Conservation (phyloP, 2,888 invertebrate genomes). For the Polylopha cassiicola region DNA sequence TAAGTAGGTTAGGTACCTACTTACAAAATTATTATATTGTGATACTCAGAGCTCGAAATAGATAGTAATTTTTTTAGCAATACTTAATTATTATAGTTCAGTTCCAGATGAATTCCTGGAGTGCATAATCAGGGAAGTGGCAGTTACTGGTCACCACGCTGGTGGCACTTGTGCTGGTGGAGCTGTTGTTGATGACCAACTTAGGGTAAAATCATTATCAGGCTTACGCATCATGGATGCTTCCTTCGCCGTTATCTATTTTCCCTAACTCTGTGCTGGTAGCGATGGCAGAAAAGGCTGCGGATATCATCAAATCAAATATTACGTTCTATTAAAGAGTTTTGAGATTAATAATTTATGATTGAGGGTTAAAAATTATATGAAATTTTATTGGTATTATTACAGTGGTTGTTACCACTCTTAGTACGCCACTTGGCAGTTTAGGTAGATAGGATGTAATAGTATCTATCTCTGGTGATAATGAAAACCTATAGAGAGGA, state of each 20-base stretch:
- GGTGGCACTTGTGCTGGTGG: slow-evolving; percentile 89
- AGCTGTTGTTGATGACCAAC: slow-evolving; percentile 81
- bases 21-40: no score
- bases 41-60: no score
- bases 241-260: slow-evolving; percentile 86
- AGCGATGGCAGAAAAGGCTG: slow-evolving; percentile 81
- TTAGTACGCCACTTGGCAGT: no score
- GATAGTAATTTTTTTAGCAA: no score
- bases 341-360: no score
- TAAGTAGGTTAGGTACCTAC: no score
- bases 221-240: slow-evolving; percentile 86
- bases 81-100: no score
- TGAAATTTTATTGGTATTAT: not conserved
- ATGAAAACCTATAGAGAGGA: no score
- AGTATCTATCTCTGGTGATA: no score
- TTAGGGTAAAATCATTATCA: slow-evolving; percentile 80
- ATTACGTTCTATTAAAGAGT: not conserved
- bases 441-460: no score
- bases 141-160: slow-evolving; percentile 86
- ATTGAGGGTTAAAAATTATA: no score
- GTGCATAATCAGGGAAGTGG: slow-evolving; percentile 80
- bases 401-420: no score
- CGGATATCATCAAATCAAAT: slow-evolving; percentile 68
- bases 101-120: slow-evolving; percentile 77
- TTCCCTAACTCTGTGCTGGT: slow-evolving; percentile 84